Evolutionary conservation across 2,797 vertebrate species (phyloP).

Genomic region (Dicrostonyx torquatus): DNA sequence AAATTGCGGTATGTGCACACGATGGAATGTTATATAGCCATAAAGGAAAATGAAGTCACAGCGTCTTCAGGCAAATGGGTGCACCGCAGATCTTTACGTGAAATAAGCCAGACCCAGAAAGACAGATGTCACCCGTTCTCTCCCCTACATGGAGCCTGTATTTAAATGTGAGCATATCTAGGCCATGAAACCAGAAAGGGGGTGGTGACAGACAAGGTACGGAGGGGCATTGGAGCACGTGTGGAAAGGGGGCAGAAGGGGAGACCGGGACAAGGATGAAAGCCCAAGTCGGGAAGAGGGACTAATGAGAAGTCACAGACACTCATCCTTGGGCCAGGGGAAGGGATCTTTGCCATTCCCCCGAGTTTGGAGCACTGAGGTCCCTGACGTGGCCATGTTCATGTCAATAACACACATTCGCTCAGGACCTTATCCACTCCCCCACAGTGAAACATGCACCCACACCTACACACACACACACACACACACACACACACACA

Average conservation of each 20-base stretch:
- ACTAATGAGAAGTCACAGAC: neutral
- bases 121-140: neutral
- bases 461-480: too few species aligned
- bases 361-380: neutral
- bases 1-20: neutral
- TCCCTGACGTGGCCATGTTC: neutral
- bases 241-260: neutral
- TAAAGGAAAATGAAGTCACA: neutral
- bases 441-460: neutral
- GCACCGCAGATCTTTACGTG: neutral
- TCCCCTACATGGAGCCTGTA: neutral
- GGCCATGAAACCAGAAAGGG: neutral
- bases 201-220: neutral
- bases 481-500: neutral
- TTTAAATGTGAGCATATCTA: neutral
- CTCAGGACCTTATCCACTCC: neutral
- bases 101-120: neutral
- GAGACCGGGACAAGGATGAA: neutral
- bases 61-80: neutral
- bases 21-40: neutral
- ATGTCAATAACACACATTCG: too few species aligned
- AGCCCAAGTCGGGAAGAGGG: neutral
- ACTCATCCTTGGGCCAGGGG: neutral
- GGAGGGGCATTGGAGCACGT: too few species aligned
- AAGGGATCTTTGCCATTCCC: neutral